Evolutionary conservation across 1,140 invertebrate species (phyloP).

Genomic region (Caerostris extrusa): DNA sequence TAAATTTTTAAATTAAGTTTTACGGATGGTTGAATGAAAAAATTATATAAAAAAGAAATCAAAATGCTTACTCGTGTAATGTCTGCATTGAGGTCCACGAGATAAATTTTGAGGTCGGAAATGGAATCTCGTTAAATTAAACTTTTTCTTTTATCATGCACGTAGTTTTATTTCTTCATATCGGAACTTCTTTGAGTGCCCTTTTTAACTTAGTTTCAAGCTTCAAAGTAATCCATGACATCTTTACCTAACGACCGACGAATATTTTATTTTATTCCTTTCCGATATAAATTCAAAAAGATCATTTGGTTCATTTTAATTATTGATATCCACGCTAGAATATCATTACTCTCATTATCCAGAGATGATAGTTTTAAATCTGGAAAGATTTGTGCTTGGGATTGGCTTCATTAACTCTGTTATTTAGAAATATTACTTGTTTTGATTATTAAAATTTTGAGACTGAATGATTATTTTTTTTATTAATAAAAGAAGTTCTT

Average conservation of each 20-base stretch:
- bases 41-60: constrained; percentile 28
- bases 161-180: constrained; percentile 53
- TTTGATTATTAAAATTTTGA: neutral
- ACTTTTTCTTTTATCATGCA: constrained; percentile 64
- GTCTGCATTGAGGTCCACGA: constrained; percentile 28
- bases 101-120: constrained; percentile 68
- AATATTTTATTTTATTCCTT: neutral
- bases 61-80: constrained; percentile 63
- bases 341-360: neutral
- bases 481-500: too few relatives aligned
- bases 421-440: neutral
- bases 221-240: constrained; percentile 52
- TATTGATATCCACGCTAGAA: constrained; percentile 23
- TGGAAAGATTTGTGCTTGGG: neutral
- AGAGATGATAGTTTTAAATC: neutral
- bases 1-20: constrained; percentile 75
- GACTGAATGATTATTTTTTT: too few relatives aligned
- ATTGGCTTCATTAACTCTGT: neutral
- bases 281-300: neutral
- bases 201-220: constrained; percentile 39
- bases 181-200: neutral
- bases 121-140: constrained; percentile 73
- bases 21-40: constrained; percentile 62
- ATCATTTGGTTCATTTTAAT: constrained; percentile 25
- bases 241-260: constrained; percentile 16